Base-by-base conservation (phyloP, 2,797 vertebrate species). In the Dipus sagitta region DNA sequence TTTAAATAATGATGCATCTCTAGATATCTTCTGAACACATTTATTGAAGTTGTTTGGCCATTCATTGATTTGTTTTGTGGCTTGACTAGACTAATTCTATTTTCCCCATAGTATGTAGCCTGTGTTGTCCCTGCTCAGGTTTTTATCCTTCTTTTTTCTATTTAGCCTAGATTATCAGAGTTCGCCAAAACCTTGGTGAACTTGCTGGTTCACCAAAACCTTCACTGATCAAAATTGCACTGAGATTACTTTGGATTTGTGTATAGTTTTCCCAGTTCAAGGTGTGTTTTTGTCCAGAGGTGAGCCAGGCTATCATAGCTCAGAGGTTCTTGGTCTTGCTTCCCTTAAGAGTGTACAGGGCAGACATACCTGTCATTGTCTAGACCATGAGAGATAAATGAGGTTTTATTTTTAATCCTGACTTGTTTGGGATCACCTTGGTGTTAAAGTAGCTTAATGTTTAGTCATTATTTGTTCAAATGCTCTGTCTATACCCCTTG, bases 31-130 rank as follows among this genome's bases (percentile, higher is more conserved):
- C 34, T 88, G n/a, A 38, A 88, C 58, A 23, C 64, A 32, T 78
- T 83, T 52, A 12, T 68, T 72, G 34, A 82, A 68, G 62, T 74
- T 91, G 30, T 85, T 94, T 68, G 13, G 68, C 87, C 24, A 77
- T 70, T 74, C 86, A 26, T 42, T 81, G 76, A 70, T 65, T 34
- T 70, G 21, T 89, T 77, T 87, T 76, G 13, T 47, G 18, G 81
- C 17, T 80, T 94, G 62, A 30, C 18, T 76, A 24, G 28, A 84
- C 34, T 68, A 52, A 52, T 42, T 87, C 20, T 81, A 24, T 91
- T 92, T 95, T 84, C n/a, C 28, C 3, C 42, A 54, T 7, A 13
- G 30, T 24, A 15, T 20, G 2, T 84, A 34, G 14, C 24, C 60
- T 42, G 64, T 58, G 70, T 58, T n/a, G 1, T 84, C 24, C 34